Conservation (phyloP, 1,140 invertebrate genomes). For the Pomacea maculata region DNA sequence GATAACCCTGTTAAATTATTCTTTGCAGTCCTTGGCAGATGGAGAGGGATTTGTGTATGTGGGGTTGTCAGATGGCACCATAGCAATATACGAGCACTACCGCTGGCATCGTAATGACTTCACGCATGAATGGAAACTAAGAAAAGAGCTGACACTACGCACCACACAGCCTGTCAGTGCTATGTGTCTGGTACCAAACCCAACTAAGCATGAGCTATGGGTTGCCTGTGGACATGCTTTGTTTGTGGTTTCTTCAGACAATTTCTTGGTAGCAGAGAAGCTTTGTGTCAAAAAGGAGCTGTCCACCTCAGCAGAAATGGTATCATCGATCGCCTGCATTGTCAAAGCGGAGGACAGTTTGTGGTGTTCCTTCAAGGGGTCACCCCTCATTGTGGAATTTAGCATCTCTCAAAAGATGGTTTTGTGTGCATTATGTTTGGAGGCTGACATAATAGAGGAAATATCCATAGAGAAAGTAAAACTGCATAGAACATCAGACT, state of each 20-base stretch:
- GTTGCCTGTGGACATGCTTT: slow-evolving; percentile 35
- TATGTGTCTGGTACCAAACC: slow-evolving; percentile 4
- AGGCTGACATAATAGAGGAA: slow-evolving; percentile 12
- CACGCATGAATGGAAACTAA: not conserved
- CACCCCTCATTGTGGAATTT: slow-evolving; percentile 30
- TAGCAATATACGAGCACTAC: slow-evolving; percentile 15
- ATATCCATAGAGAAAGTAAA: not conserved
- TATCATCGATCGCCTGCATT: not conserved
- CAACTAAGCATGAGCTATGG: slow-evolving; percentile 34
- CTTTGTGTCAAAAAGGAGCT: slow-evolving; percentile 25
- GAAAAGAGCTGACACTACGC: slow-evolving; percentile 8
- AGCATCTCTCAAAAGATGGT: slow-evolving; percentile 7
- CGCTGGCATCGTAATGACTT: slow-evolving; percentile 7
- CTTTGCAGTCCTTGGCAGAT: slow-evolving; percentile 14
- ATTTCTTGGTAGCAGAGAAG: slow-evolving; percentile 24
- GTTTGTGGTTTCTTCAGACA: slow-evolving; percentile 29
- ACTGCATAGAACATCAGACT: not conserved
- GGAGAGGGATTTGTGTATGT: slow-evolving; percentile 22
- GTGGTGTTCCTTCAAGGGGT: slow-evolving; percentile 36
- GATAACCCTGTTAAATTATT: not conserved
- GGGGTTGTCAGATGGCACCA: slow-evolving; percentile 1
- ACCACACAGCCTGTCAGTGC: not conserved
- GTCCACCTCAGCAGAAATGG: not conserved
- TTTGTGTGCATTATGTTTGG: not conserved
- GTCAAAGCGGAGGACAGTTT: slow-evolving; percentile 26